Evolutionary conservation across 2,797 vertebrate species (phyloP).

Genomic region (Balearica regulorum): DNA sequence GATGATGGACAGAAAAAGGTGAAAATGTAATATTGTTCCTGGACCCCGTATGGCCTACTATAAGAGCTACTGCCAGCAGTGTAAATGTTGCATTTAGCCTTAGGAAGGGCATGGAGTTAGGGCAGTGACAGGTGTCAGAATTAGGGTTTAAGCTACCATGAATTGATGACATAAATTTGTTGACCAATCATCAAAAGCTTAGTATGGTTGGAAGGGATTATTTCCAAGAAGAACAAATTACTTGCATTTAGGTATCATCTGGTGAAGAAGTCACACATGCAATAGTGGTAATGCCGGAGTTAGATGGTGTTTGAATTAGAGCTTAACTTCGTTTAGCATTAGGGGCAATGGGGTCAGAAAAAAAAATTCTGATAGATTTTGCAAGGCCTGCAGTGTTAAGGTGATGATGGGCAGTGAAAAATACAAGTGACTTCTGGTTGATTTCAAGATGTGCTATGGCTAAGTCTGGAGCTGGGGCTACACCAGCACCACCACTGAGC

Average conservation of each 20-base stretch:
- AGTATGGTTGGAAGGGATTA: neutral
- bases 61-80: neutral
- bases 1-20: neutral
- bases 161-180: neutral
- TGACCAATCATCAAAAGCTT: neutral
- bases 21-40: neutral
- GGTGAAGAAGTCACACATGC: neutral
- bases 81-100: neutral
- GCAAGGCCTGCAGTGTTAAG: neutral
- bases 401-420: neutral
- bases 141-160: neutral
- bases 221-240: neutral
- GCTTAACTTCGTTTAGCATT: neutral
- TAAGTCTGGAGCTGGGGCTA: neutral
- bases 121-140: neutral
- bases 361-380: neutral
- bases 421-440: neutral
- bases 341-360: neutral
- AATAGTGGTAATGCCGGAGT: neutral
- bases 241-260: neutral
- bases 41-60: neutral
- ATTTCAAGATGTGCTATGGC: neutral
- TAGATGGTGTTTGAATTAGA: neutral
- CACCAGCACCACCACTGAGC: neutral
- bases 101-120: neutral